Percentiles rank a stretch among this genome's conserved stretches.
These are phyloP conservation scores for Platycheirus rosarum DNA, from an alignment of 2,888 invertebrate genomes.

Conservation along the genomic window DNA sequence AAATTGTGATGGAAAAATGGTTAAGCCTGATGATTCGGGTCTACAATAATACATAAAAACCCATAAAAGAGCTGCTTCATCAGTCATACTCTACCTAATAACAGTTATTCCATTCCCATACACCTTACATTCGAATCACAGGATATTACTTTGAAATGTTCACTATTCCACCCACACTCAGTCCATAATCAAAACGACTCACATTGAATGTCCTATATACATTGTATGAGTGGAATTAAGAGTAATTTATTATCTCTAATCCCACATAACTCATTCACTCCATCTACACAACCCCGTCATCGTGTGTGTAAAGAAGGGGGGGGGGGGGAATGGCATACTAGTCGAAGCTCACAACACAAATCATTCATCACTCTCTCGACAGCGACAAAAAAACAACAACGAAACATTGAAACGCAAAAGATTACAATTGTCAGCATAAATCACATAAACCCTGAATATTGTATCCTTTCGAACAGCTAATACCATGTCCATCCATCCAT, in stretches of 20 bases:
- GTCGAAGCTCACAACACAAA: constrained; percentile 32
- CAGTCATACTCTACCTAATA: no score
- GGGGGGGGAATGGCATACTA: constrained; percentile 35
- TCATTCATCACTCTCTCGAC: constrained; percentile 59
- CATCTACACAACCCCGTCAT: no score
- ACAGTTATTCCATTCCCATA: no score
- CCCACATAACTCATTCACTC: constrained; percentile 68
- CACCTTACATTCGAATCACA: constrained; percentile 18
- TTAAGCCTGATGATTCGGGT: no score
- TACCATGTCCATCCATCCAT: constrained; percentile 27
- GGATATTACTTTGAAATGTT: constrained; percentile 9
- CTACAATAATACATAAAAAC: no score
- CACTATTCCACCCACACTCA: neutral
- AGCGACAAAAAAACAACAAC: constrained; percentile 20
- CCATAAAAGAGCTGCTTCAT: no score
- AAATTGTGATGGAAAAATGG: no score
- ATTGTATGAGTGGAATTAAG: constrained; percentile 55
- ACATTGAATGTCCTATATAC: constrained; percentile 55
- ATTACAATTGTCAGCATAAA: constrained; percentile 72
- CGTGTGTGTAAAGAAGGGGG: neutral
- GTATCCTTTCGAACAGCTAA: constrained; percentile 53
- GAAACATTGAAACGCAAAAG: constrained; percentile 40
- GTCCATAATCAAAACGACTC: constrained; percentile 30
- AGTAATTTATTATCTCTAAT: constrained; percentile 70
- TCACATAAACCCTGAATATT: constrained; percentile 56